Evolutionary conservation across 1,140 invertebrate species (phyloP).

Genomic region (Leguminivora glycinivorella): DNA sequence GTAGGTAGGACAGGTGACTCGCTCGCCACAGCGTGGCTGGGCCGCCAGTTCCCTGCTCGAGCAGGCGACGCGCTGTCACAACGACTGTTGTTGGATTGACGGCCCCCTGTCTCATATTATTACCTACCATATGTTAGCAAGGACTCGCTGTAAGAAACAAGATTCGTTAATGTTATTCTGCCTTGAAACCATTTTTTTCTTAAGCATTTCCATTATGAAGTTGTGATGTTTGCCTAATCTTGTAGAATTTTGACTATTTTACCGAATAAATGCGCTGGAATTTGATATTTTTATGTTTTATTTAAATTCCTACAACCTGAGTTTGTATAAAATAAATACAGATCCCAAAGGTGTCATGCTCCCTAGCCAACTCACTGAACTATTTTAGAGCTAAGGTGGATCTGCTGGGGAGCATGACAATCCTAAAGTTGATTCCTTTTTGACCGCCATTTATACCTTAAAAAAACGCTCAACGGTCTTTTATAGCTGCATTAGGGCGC

Average conservation of each 20-base stretch:
- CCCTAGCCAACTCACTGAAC: too few species aligned
- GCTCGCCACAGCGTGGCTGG: constrained; percentile 47
- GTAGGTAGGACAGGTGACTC: constrained; percentile 52
- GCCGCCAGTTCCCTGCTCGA: constrained; percentile 69
- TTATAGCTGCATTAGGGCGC: too few species aligned
- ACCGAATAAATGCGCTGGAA: constrained; percentile 76
- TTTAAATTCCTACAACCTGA: constrained; percentile 35
- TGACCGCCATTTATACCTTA: too few species aligned
- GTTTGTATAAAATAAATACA: too few species aligned
- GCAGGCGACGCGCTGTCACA: constrained; percentile 70
- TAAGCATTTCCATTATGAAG: constrained; percentile 70
- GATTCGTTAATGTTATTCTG: constrained; percentile 65
- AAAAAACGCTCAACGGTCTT: too few species aligned
- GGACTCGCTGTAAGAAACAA: constrained; percentile 32
- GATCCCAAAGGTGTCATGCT: too few species aligned
- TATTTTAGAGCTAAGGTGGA: too few species aligned
- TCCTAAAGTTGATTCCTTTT: too few species aligned
- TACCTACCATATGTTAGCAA: constrained; percentile 12
- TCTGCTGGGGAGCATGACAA: too few species aligned
- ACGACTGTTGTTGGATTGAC: constrained; percentile 74
- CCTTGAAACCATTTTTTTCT: constrained; percentile 64
- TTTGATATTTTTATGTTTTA: constrained; percentile 58
- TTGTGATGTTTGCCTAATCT: constrained; percentile 77
- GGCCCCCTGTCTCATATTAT: constrained; percentile 60
- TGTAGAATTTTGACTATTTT: constrained; percentile 78